Evolutionary conservation across 2,113 vertebrate genomes (phyloP).

Genomic region (Todiramphus chloris): DNA sequence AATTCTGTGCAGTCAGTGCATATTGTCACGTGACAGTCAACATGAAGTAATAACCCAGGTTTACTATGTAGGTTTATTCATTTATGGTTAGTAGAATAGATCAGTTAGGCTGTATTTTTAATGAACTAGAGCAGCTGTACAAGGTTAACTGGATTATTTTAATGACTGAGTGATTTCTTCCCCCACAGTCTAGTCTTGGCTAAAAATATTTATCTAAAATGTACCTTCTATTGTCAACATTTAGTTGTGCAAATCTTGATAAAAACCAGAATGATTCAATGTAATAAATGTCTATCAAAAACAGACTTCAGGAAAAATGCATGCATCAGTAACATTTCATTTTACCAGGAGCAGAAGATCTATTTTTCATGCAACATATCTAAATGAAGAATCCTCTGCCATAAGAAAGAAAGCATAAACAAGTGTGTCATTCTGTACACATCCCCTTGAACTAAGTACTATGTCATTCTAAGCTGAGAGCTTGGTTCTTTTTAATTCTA

Average conservation of each 20-base stretch:
- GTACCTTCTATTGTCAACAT: neutral
- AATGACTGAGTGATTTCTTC: neutral
- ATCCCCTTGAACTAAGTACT: neutral
- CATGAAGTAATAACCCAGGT: neutral
- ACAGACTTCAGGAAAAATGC: conserved; percentile 39
- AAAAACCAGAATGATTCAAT: neutral
- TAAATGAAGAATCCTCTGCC: conserved; percentile 14
- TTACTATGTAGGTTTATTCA: neutral
- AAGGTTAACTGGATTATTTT: conserved; percentile 12
- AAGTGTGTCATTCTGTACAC: neutral
- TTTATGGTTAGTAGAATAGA: neutral
- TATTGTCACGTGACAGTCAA: neutral
- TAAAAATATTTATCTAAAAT: conserved; percentile 42
- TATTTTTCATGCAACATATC: conserved; percentile 29
- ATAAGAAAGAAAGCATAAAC: neutral
- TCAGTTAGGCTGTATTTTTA: neutral
- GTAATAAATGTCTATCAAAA: conserved; percentile 43
- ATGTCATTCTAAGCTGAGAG: neutral
- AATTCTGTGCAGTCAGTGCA: neutral
- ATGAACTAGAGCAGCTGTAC: neutral
- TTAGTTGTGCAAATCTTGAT: neutral
- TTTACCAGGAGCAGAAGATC: conserved; percentile 17
- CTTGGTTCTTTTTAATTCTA: neutral
- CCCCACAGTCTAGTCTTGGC: neutral
- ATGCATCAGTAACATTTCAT: conserved; percentile 41